Evolutionary conservation across 1,140 invertebrate genomes (phyloP), one percentile per base, ranked within the genome.

Genomic region (Cyclina sinensis): DNA sequence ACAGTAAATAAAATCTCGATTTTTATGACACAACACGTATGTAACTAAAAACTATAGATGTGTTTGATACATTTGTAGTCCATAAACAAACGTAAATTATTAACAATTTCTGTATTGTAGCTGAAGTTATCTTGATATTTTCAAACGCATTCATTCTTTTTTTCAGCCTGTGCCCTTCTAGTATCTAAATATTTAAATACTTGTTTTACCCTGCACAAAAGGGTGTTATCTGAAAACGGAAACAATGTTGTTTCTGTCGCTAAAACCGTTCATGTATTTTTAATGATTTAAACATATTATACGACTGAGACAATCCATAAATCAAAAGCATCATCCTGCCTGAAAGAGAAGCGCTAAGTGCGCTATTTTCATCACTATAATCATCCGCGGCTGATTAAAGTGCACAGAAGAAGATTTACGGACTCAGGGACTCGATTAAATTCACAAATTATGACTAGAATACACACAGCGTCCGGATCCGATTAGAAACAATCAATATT

Each of bases 401-500:
- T 4, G 9, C 24, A 30, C 48, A n/a, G 3, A 27, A 35, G 73
- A 27, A 48, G 73, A 76, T 76, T 73, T 48, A 46, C 73, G 12
- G 73, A 46, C 48, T 27, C 21, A 39, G 12, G 7, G 27, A n/a
- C 48, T 76, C n/a, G 46, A 76, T 76, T 76, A 76, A n/a, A 76
- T 76, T 76, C 30, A 76, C 73, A 76, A 76, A 46, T 76, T 27
- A 76, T 76, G 73, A 76, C 46, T 39, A 76, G 73, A 76, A 51
- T 48, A 27, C 39, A 51, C 39, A 51, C 46, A 24, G 24, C 73
- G 39, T 30, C 39, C 21, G 24, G 7, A 48, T 9, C 30, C 24
- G 46, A 76, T 76, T 43, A 24, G 48, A 76, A 46, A 43, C 16
- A 76, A 76, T 76, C 73, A 24, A 76, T 76, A 76, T 48, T n/a